Evolutionary conservation across 2,797 vertebrate genomes (phyloP), one percentile per base, ranked within the genome.

Genomic region (Echiichthys vipera): DNA sequence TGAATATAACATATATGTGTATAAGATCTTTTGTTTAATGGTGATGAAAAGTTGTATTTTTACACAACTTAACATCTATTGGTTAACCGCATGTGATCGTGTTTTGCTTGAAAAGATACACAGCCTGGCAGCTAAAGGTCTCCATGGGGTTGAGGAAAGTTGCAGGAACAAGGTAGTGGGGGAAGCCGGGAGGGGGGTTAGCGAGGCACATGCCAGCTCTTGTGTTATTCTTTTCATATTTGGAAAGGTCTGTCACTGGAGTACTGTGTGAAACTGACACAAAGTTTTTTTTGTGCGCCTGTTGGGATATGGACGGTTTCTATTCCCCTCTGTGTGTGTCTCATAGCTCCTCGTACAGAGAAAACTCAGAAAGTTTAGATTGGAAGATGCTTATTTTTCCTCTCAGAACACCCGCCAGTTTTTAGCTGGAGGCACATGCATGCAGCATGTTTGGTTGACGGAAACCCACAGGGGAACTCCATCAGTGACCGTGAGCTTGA

Each of bases 191-290:
- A 64, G n/a, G 34, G 66, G 74, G 74, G 70, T 83, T 59, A 76
- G n/a, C 9, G 3, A 63, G 70, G 46, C 65, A 61, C 67, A 74
- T 80, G 74, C 47, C 36, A 74, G 58, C 63, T 69, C 76, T 67
- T 18, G 4, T 84, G 75, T 87, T 90, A 40, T 82, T 83, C 74
- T 71, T 84, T 71, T 85, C 67, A 79, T 79, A 74, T 79, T 83
- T 67, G 73, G 25, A 56, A 59, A 81, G 58, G 22, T 70, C 67
- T 75, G 77, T 83, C 81, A 77, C 74, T 63, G 36, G 75, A 81
- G 82, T 56, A 50, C 58, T 70, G 79, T 80, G 82, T 68, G 79
- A 84, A 88, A 84, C 46, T 3, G 11, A 57, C 46, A 66, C 72
- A 40, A 27, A 50, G 40, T 42, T 66, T 59, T 62, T 30, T 30